Evolutionary conservation across 2,113 vertebrate genomes (phyloP), one percentile per base, ranked within the genome.

Genomic region (Gavia stellata): DNA sequence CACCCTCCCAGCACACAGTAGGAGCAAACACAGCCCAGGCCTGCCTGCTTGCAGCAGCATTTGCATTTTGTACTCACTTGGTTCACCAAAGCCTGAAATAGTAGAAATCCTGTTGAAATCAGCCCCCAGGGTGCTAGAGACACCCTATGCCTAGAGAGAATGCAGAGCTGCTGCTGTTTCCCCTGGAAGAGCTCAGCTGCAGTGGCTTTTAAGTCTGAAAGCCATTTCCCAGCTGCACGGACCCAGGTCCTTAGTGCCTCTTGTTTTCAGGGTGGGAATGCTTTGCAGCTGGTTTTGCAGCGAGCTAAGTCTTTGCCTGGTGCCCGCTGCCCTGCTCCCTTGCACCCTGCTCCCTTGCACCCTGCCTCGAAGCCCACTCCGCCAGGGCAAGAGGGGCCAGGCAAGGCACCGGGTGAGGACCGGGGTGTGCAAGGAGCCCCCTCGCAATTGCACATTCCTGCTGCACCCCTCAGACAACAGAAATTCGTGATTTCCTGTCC

Each of bases 141-240:
- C 8, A 7, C 45, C 66, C 45, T 5, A 1, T 3, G 4, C 12
- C 17, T 53, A 6, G 15, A 36, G 10, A 59, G 25, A 53, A 16
- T 1, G 1, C 3, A 3, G 25, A n/a, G 3, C 26, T 14, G 5
- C 19, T 21, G 6, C 73, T 6, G 0, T 7, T 73, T 72, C 25
- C 18, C 14, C 26, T 26, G 2, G 7, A 42, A 34, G 38, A n/a
- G 11, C 44, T 79, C 44, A 26, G 49, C 78, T 81, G 62, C 3
- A 0, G 15, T 3, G 7, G 9, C 25, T 66, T 91, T 72, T 58
- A 9, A 38, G 33, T 18, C 58, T 72, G 80, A 79, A 47, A 87
- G 42, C 61, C 58, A 24, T 61, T 78, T 28, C 44, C 47, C 66
- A 44, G 77, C 50, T 75, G 58, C 63, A 28, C 40, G 47, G 75